phyloP scores from a whole-genome alignment of 2,888 invertebrate species.

The Drosophila setosimentum region DNA sequence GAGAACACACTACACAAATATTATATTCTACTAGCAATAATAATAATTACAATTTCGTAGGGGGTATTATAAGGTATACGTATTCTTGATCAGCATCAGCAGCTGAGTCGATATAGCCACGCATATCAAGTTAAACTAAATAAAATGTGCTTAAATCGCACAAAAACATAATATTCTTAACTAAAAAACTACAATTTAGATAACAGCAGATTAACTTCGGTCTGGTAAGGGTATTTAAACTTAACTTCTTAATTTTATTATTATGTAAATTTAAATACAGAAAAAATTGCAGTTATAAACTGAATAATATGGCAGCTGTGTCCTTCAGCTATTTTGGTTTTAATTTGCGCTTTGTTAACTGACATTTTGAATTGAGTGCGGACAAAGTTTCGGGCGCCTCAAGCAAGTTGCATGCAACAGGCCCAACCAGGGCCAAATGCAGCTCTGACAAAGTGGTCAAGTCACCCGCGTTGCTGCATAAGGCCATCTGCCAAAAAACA shows the following conservation, averaged over 20 bases:
- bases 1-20: not conserved
- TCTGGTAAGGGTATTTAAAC: not conserved
- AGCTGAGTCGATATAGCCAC: too few relatives aligned
- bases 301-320: not conserved
- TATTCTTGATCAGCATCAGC: too few relatives aligned
- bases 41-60: too few relatives aligned
- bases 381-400: not conserved
- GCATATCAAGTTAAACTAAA: too few relatives aligned
- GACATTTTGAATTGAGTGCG: not conserved
- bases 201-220: not conserved
- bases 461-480: not conserved
- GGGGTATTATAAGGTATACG: too few relatives aligned
- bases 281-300: not conserved
- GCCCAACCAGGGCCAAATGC: not conserved
- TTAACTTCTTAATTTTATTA: not conserved
- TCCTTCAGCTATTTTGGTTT: not conserved
- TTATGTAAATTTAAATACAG: not conserved
- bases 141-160: too few relatives aligned
- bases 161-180: too few relatives aligned
- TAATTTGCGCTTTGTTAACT: not conserved
- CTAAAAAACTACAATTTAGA: not conserved
- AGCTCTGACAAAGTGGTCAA: not conserved
- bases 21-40: too few relatives aligned
- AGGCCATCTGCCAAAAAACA: slow-evolving; percentile 3
- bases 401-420: not conserved